Base-by-base conservation (phyloP, 2,888 invertebrate species). In the Noctua janthe region DNA sequence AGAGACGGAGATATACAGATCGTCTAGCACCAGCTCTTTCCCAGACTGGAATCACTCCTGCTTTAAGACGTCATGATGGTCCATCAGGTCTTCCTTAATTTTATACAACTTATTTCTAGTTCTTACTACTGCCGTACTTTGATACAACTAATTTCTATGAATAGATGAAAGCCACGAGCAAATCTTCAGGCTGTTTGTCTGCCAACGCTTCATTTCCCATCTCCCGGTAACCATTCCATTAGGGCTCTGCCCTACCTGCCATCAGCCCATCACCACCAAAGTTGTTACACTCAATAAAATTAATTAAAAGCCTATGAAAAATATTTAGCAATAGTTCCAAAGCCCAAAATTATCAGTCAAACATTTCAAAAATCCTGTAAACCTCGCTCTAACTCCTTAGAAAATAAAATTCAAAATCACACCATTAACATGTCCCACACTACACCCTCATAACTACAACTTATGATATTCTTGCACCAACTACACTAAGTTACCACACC, bases 401-500 rank as follows among this genome's bases (percentile, higher is more conserved):
- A 49, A 72, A 29, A 59, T 13, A 51, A 75, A 69, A 1, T 43
- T 29, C 29, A 59, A 64, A 64, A 47, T 71, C n/a, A 35, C 54
- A 64, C 39, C 59, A 54, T 56, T n/a, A 35, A 29, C 35, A 71
- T 51, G 71, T 56, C 56, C 64, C 62, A 51, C 29, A 29, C 29
- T 29, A 29, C 29, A 29, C 5, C 35, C 56, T n/a, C 17, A 15
- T 8, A 17, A 17, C 29, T 76, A 56, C 23, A 87, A 77, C 66
- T 71, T 78, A 86, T 74, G 69, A 78, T 66, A 49, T 73, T 74
- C 79, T 71, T 70, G 72, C 64, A 13, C 13, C 67, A 51, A 78
- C 54, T 71, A 70, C 74, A 39, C 56, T 47, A 71, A 74, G 64
- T 66, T 69, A 67, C 77, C 79, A 74, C 84, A 79, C 84, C 89